Percentiles rank a stretch among this genome's conserved stretches.
These are phyloP conservation scores for Hydraecia micacea DNA, from an alignment of 2,888 invertebrate genomes.

Conservation along the genomic window DNA sequence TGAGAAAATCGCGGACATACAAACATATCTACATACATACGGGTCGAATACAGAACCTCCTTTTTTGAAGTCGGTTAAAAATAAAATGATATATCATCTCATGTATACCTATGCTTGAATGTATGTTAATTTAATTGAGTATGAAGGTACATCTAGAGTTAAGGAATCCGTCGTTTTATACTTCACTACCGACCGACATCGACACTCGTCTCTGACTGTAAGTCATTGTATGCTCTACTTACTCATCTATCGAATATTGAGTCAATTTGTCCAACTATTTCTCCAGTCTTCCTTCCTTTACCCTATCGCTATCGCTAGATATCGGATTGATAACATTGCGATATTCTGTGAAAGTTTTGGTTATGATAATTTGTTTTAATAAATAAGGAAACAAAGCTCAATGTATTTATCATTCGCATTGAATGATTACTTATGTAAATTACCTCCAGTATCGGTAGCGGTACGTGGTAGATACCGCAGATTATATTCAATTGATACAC, in stretches of 20 bases:
- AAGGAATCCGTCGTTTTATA: neutral
- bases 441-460: slow-evolving; percentile 29
- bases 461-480: slow-evolving; percentile 40
- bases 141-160: neutral
- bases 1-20: too few relatives aligned
- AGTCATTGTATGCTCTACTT: too few relatives aligned
- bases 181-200: too few relatives aligned
- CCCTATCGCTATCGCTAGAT: neutral
- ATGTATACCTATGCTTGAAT: neutral
- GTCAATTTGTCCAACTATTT: neutral
- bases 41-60: too few relatives aligned
- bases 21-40: too few relatives aligned
- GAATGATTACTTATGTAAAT: slow-evolving; percentile 12
- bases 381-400: slow-evolving; percentile 19
- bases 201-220: neutral
- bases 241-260: too few relatives aligned
- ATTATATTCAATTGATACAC: slow-evolving; percentile 19
- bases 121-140: neutral
- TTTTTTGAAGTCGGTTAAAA: too few relatives aligned
- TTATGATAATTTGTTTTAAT: slow-evolving; percentile 3
- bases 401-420: slow-evolving; percentile 8
- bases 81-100: too few relatives aligned
- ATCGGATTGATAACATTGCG: neutral
- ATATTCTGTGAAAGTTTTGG: slow-evolving; percentile 9
- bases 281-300: neutral